Evolutionary conservation across 2,888 invertebrate species (phyloP).

Genomic region (Lycia hirtaria): DNA sequence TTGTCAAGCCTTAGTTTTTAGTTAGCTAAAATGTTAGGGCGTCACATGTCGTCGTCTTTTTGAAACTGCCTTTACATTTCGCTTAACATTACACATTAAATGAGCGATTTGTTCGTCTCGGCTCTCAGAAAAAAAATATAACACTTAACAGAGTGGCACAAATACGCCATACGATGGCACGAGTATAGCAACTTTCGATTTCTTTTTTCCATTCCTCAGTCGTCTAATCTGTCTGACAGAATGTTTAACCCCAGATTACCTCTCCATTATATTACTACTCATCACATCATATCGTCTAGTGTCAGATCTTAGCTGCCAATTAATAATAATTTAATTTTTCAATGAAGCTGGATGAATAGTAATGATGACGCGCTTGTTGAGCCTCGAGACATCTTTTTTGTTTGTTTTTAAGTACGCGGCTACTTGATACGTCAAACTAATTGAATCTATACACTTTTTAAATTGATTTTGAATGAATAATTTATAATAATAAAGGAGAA

Average conservation of each 20-base stretch:
- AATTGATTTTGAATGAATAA: background rate
- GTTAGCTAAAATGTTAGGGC: too few species aligned
- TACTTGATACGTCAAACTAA: conserved; percentile 6
- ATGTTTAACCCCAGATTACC: conserved; percentile 54
- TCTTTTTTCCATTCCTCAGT: conserved; percentile 38
- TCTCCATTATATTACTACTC: conserved; percentile 47
- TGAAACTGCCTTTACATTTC: too few species aligned
- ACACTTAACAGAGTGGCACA: conserved; percentile 5
- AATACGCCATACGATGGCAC: conserved; percentile 1
- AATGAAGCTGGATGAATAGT: conserved; percentile 14
- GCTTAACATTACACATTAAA: too few species aligned
- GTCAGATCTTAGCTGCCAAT: conserved; percentile 33
- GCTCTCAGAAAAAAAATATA: too few species aligned
- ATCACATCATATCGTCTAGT: conserved; percentile 19
- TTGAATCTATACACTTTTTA: conserved; percentile 1
- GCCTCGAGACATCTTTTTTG: conserved; percentile 25
- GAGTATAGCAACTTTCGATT: conserved; percentile 48
- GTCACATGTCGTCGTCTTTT: too few species aligned
- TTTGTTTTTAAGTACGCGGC: conserved; percentile 6
- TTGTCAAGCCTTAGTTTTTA: too few species aligned
- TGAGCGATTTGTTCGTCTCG: too few species aligned
- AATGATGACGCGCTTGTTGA: conserved; percentile 23
- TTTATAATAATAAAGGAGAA: background rate
- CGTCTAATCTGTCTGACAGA: conserved; percentile 53
- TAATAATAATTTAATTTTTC: conserved; percentile 28